Percentiles rank a stretch among this genome's conserved stretches.
phyloP scores from a whole-genome alignment of 2,888 invertebrate genomes.

The Aspidiotus rigidus region DNA sequence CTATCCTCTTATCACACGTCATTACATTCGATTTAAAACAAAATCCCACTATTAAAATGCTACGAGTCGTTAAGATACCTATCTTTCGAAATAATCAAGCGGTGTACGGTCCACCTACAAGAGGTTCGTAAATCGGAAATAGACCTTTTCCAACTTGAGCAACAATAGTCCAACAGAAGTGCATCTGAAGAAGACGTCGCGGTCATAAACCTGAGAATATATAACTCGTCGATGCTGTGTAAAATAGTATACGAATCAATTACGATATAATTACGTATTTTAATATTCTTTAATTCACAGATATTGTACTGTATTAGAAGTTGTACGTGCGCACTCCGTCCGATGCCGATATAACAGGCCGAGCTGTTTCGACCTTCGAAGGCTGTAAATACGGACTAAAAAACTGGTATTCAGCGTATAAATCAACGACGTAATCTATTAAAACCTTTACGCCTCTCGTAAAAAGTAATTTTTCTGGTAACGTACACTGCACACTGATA shows the following conservation, averaged over 20 bases:
- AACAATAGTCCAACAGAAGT: too few species aligned
- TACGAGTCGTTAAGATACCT: too few species aligned
- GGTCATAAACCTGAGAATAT: too few species aligned
- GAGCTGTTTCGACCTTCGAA: conserved; percentile 27
- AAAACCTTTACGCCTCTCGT: conserved; percentile 33
- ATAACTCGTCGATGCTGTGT: too few species aligned
- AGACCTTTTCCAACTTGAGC: too few species aligned
- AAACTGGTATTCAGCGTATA: conserved; percentile 30
- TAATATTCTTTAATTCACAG: conserved; percentile 22
- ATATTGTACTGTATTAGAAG: not conserved
- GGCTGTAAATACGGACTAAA: conserved; percentile 31
- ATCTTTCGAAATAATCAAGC: too few species aligned
- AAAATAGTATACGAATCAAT: not conserved
- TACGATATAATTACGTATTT: conserved; percentile 20
- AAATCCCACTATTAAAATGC: too few species aligned
- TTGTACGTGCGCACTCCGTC: not conserved
- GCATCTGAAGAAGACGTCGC: too few species aligned
- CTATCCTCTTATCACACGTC: too few species aligned
- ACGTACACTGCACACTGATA: conserved; percentile 11
- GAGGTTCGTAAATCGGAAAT: too few species aligned
- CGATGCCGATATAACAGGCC: not conserved
- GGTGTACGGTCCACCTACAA: too few species aligned
- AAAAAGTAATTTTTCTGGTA: conserved; percentile 32
- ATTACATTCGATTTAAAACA: too few species aligned
- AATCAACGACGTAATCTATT: conserved; percentile 32